Base-by-base conservation (phyloP, 2,888 invertebrate genomes). In the Dioctria rufipes region DNA sequence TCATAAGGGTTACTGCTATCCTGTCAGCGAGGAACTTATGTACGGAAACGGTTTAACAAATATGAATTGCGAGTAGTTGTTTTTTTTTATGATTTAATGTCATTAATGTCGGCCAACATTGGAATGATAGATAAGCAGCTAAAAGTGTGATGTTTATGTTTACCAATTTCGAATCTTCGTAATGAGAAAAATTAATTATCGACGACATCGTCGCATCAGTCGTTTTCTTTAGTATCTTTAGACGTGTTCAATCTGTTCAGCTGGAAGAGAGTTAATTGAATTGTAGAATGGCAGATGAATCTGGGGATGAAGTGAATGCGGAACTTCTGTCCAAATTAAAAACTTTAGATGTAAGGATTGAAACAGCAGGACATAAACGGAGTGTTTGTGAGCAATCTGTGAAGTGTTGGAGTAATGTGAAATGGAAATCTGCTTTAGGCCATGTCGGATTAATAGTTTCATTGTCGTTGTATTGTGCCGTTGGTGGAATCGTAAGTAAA, bases 371-470 rank as follows among this genome's bases (percentile, higher is more conserved):
- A 9, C 37, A 58, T 11, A 61, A 77, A 5, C n/a, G 39, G n/a
- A 60, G 87, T 83, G 83, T 84, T 25, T 86, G 83, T 5, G 87
- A 87, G 60, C 84, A 81, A 42, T 71, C 73, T 9, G 78, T 78
- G 25, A 73, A 80, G 66, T 81, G 90, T 87, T 91, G 91, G 92
- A 90, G 90, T 81, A 89, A 90, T 81, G 90, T 93, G 84, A 91
- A 92, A 86, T 90, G 94, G 73, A 92, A 94, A 87, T 91, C 92
- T 13, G 92, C 93, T 11, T 86, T 94, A 73, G 93, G 94, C 80
- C 95, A 95, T 85, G 90, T 94, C 78, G 95, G 95, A 66, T 90
- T 96, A 82, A 90, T 95, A 83, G 91, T 95, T 69, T 93, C 94
- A 0, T 90, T 96, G 79, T 94, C 94, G 91, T 90, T 93, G 81